Evolutionary conservation across 1,140 invertebrate genomes (phyloP), one percentile per base, ranked within the genome.

Genomic region (Nebria ingens): DNA sequence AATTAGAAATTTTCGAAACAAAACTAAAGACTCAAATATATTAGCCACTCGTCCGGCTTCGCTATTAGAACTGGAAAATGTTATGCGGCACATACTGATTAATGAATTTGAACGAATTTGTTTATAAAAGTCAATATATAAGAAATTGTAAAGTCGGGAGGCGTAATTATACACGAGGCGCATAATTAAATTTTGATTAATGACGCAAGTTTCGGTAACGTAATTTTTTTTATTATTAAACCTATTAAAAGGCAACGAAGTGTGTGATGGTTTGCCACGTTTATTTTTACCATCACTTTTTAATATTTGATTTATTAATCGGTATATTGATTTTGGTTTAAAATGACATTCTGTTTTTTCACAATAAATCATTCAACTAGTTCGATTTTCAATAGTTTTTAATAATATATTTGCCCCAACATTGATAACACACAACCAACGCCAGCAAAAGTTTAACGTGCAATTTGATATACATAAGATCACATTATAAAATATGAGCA

Each of bases 121-220:
- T 59, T 59, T 57, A 54, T 57, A 59, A 59, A 52, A 59, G 42
- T 58, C 51, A 58, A 62, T 61, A 64, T 64, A 34, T 64, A 64
- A 62, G 62, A 64, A 62, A 59, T 60, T 57, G 54, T 58, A 60
- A 61, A 63, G 58, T 59, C 53, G 58, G 54, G 49, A 57, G 55
- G 54, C 56, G 56, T 60, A 58, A 63, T 60, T 57, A 55, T 55
- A 58, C 45, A 38, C 54, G 52, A 12, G 13, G 17, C 11, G 12
- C 15, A 59, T 62, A 64, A 62, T 64, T 64, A 64, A 59, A 62
- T 59, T 59, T 45, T 64, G 63, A 64, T 64, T 64, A 64, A 64
- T 64, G 63, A 51, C 53, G 17, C 17, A 17, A 17, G 25, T 17
- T 45, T 45, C 17, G 40, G 15, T 45, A 45, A 45, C 40, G 15